These are phyloP conservation scores for Sporophila hypoxantha DNA, from an alignment of 2,113 vertebrate genomes.

Conservation along the genomic window DNA sequence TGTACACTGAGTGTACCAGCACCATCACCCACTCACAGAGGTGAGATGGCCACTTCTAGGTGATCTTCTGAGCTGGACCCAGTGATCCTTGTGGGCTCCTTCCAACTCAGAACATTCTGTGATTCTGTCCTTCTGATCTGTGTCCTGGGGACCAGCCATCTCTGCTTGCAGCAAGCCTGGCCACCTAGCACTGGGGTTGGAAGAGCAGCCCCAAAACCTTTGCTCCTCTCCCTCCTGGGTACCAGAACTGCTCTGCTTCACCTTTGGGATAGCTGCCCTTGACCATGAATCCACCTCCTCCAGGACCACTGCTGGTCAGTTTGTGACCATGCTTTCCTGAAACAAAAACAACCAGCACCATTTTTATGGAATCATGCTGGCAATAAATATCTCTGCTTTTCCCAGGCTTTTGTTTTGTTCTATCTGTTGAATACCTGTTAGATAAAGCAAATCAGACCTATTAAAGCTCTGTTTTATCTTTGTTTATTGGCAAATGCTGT, in stretches of 20 bases:
- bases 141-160: not conserved
- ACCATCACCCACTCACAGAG: not conserved
- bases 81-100: not conserved
- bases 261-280: not conserved
- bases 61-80: not conserved
- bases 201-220: not conserved
- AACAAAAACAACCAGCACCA: not conserved
- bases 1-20: not conserved
- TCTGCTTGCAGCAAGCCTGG: not conserved
- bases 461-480: not conserved
- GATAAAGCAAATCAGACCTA: constrained; percentile 6
- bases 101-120: not conserved
- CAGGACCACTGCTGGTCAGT: not conserved
- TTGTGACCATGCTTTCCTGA: not conserved
- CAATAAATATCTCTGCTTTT: not conserved
- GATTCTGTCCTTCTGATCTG: not conserved
- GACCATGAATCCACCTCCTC: not conserved
- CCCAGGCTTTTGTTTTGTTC: not conserved
- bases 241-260: not conserved
- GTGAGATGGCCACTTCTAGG: not conserved
- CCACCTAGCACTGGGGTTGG: rapidly evolving
- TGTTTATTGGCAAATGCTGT: not conserved
- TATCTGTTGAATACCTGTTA: not conserved
- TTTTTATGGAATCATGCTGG: not conserved
- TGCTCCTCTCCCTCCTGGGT: not conserved